Evolutionary conservation across 2,797 vertebrate species (phyloP).

Genomic region (Acestrorhynchus altus): DNA sequence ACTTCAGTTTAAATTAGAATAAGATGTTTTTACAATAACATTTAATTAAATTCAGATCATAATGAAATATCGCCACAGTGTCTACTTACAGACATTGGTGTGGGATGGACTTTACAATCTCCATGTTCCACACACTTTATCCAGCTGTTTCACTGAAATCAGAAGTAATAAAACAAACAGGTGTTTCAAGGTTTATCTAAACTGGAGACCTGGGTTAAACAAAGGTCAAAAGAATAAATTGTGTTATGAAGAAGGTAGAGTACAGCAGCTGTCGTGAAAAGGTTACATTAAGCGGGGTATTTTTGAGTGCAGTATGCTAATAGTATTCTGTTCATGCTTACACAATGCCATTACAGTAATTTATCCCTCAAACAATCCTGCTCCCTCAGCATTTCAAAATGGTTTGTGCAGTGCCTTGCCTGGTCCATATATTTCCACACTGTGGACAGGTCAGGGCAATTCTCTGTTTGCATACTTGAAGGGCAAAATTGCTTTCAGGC

Average conservation of each 20-base stretch:
- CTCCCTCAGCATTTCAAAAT: constrained; percentile 9
- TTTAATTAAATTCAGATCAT: too few relatives aligned
- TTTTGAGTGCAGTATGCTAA: background rate
- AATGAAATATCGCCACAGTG: too few relatives aligned
- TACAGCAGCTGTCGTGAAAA: background rate
- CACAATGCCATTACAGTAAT: background rate
- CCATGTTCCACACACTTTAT: too few relatives aligned
- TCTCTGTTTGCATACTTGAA: background rate
- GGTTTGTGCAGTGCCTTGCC: background rate
- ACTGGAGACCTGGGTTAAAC: too few relatives aligned
- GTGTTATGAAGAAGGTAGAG: background rate
- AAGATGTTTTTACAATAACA: too few relatives aligned
- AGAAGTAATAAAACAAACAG: too few relatives aligned
- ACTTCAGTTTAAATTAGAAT: too few relatives aligned
- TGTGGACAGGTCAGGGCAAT: background rate
- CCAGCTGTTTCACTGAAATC: too few relatives aligned
- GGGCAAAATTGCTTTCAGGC: constrained; percentile 1
- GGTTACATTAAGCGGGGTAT: background rate
- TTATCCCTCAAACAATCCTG: constrained; percentile 1
- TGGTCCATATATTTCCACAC: background rate
- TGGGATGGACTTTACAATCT: too few relatives aligned
- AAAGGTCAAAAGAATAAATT: too few relatives aligned
- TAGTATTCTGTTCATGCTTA: background rate
- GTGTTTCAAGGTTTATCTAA: too few relatives aligned
- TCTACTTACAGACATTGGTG: too few relatives aligned